These are phyloP conservation scores for Melanophora roralis DNA, from an alignment of 2,888 invertebrate genomes.

Conservation along the genomic window DNA sequence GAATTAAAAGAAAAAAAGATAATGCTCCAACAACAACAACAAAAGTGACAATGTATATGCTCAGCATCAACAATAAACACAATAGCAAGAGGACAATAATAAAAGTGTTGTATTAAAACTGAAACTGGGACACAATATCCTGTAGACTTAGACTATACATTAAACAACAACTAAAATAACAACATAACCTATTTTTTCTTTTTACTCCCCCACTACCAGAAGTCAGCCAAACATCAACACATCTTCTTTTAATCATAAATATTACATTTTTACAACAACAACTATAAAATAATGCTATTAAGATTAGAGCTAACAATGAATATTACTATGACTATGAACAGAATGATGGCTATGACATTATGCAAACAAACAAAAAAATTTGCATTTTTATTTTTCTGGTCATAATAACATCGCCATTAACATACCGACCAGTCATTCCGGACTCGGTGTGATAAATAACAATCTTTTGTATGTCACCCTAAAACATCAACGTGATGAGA, in stretches of 20 bases:
- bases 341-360: slow-evolving; percentile 34
- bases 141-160: slow-evolving; percentile 19
- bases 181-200: not conserved
- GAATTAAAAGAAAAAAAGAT: slow-evolving; percentile 13
- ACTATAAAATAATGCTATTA: not conserved
- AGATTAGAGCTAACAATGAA: not conserved
- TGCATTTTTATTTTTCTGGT: slow-evolving; percentile 56
- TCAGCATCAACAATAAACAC: slow-evolving; percentile 11
- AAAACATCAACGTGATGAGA: not conserved
- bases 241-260: not conserved
- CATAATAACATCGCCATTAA: slow-evolving; percentile 50
- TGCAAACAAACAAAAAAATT: slow-evolving; percentile 49
- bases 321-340: not conserved
- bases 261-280: slow-evolving; percentile 25
- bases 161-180: not conserved
- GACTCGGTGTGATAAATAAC: not conserved
- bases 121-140: slow-evolving; percentile 39
- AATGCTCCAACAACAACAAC: not conserved
- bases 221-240: not conserved
- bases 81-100: slow-evolving; percentile 22
- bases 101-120: slow-evolving; percentile 11
- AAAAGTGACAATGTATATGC: not conserved
- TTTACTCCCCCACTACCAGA: too few species aligned
- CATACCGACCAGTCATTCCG: not conserved
- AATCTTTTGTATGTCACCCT: not conserved